Conservation (phyloP, 2,888 invertebrate species). For the Rhopalosiphum nymphaeae region DNA sequence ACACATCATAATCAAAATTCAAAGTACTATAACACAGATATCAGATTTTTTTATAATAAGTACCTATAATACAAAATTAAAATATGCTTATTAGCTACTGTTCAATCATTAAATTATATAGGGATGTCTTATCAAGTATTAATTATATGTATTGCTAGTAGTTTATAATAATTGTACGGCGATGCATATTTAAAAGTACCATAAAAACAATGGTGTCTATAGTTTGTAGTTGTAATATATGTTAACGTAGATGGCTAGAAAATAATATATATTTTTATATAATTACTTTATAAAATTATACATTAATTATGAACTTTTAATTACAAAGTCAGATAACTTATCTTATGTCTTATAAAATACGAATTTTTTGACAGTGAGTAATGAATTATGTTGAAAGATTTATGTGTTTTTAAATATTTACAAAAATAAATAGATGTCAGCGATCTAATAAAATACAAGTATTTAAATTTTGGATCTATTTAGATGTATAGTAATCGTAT, state of each 20-base stretch:
- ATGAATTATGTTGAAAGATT: neutral
- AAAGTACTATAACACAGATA: neutral
- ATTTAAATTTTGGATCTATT: neutral
- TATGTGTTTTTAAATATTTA: neutral
- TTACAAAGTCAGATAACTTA: too few species aligned
- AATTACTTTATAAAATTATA: too few species aligned
- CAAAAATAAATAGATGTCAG: neutral
- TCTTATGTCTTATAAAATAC: neutral
- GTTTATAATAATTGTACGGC: neutral
- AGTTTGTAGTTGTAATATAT: neutral
- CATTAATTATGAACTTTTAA: too few species aligned
- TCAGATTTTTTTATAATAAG: neutral
- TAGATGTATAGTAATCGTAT: neutral
- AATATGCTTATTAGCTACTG: neutral
- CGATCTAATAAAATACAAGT: neutral
- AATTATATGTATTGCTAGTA: neutral
- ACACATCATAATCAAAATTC: neutral
- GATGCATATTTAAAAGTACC: too few species aligned
- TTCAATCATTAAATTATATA: neutral
- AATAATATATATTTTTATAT: neutral
- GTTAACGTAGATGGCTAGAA: too few species aligned
- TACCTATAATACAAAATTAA: neutral
- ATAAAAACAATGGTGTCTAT: neutral
- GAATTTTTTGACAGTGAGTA: neutral
- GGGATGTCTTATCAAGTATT: neutral